These are phyloP conservation scores for Sylvia borin DNA, from an alignment of 2,797 vertebrate species.

Conservation along the genomic window DNA sequence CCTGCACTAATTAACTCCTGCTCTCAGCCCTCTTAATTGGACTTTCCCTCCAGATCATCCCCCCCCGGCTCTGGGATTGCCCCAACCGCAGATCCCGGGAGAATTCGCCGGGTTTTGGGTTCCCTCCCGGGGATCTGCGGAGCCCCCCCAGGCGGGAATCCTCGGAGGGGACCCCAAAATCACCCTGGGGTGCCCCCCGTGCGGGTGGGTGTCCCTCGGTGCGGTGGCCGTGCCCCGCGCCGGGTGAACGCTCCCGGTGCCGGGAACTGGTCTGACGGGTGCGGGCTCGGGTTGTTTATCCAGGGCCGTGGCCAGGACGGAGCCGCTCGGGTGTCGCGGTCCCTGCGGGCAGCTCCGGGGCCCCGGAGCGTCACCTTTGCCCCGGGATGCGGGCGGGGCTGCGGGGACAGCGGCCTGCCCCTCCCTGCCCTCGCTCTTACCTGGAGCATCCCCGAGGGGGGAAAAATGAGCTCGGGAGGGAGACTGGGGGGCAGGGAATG, in stretches of 20 bases:
- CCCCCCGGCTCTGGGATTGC: background rate
- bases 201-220: background rate
- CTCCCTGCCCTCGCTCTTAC: rapidly evolving
- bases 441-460: background rate
- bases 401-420: rapidly evolving
- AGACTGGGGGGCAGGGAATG: background rate
- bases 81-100: background rate
- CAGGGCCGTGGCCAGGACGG: background rate
- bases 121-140: background rate
- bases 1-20: background rate
- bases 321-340: background rate
- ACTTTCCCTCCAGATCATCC: rapidly evolving
- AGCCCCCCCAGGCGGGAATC: background rate
- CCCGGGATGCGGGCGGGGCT: background rate
- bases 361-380: no score
- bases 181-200: background rate
- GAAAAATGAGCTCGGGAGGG: background rate
- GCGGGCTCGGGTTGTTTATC: background rate
- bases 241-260: background rate
- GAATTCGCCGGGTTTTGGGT: background rate
- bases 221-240: background rate
- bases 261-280: conserved; percentile 27
- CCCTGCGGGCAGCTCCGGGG: background rate
- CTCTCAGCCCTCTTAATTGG: background rate
- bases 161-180: background rate